Conservation (phyloP, 2,113 vertebrate genomes). For the Hirundichthys speculiger region DNA sequence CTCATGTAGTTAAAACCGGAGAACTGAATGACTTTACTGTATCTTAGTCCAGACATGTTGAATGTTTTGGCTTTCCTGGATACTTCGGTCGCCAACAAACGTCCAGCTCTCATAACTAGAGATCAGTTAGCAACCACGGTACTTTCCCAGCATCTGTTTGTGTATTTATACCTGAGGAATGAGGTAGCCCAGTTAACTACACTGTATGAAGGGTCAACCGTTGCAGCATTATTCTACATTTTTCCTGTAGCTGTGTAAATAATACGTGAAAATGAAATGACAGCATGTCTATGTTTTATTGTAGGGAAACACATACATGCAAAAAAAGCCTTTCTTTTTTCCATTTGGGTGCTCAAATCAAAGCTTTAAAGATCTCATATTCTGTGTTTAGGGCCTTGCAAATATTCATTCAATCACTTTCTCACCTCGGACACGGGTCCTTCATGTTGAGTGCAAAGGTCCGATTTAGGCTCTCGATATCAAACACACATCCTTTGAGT, state of each 20-base stretch:
- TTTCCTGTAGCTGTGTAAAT: not conserved
- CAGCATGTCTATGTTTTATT: not conserved
- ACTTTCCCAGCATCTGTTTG: slow-evolving; percentile 76
- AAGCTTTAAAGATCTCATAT: not conserved
- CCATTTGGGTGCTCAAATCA: not conserved
- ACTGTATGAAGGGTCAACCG: slow-evolving; percentile 18
- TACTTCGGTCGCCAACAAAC: slow-evolving; percentile 53
- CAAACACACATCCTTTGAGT: slow-evolving; percentile 48
- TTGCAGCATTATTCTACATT: not conserved
- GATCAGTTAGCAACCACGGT: slow-evolving; percentile 72
- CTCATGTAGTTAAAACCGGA: not conserved
- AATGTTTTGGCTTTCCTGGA: slow-evolving; percentile 59
- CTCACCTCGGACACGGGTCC: slow-evolving; percentile 68
- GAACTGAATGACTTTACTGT: slow-evolving; percentile 53
- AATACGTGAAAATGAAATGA: not conserved
- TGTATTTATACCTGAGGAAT: slow-evolving; percentile 76
- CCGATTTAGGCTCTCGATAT: not conserved
- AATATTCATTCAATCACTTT: not conserved
- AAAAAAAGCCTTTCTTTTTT: rapidly evolving
- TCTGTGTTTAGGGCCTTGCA: not conserved
- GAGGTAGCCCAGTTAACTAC: slow-evolving; percentile 23
- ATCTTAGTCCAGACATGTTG: slow-evolving; percentile 34
- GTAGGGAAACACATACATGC: not conserved
- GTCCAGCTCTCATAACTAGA: slow-evolving; percentile 72
- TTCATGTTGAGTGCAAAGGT: slow-evolving; percentile 48